phyloP scores from a whole-genome alignment of 2,888 invertebrate species.

The Dioctria linearis region DNA sequence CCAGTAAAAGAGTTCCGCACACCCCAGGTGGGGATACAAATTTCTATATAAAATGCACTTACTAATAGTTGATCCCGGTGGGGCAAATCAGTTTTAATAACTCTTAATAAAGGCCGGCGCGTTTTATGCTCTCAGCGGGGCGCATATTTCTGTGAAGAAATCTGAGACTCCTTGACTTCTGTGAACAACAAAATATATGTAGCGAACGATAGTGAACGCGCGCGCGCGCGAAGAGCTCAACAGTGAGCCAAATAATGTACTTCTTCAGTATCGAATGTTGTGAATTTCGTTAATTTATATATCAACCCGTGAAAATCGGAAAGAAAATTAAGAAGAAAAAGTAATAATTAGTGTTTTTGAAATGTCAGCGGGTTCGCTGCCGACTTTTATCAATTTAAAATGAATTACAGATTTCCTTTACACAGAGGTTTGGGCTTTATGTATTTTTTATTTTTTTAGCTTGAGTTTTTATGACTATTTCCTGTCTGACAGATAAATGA shows the following conservation, averaged over 20 bases:
- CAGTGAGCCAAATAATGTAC: neutral
- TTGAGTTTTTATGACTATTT: neutral
- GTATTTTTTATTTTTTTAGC: neutral
- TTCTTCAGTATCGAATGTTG: slow-evolving; percentile 28
- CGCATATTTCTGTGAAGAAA: slow-evolving; percentile 13
- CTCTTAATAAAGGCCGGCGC: slow-evolving; percentile 42
- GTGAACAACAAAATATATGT: neutral
- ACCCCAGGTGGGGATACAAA: slow-evolving; percentile 32
- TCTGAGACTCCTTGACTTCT: slow-evolving; percentile 38
- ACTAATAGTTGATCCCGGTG: slow-evolving; percentile 42
- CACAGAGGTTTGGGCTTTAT: neutral
- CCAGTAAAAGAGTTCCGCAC: slow-evolving; percentile 13
- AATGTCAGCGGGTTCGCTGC: slow-evolving; percentile 44
- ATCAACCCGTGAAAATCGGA: slow-evolving; percentile 46
- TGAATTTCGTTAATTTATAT: slow-evolving; percentile 51
- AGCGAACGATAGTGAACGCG: neutral
- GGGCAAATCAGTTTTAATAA: slow-evolving; percentile 49
- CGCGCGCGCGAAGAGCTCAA: neutral
- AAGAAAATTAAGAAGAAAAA: slow-evolving; percentile 44
- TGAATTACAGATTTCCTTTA: slow-evolving; percentile 16
- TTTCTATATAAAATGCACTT: slow-evolving; percentile 43
- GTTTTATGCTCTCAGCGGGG: slow-evolving; percentile 48
- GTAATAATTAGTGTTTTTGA: slow-evolving; percentile 45
- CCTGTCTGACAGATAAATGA: neutral
- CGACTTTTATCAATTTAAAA: slow-evolving; percentile 42